These are phyloP conservation scores for Tetramorium simillimum DNA, from an alignment of 1,140 invertebrate species.

Conservation along the genomic window DNA sequence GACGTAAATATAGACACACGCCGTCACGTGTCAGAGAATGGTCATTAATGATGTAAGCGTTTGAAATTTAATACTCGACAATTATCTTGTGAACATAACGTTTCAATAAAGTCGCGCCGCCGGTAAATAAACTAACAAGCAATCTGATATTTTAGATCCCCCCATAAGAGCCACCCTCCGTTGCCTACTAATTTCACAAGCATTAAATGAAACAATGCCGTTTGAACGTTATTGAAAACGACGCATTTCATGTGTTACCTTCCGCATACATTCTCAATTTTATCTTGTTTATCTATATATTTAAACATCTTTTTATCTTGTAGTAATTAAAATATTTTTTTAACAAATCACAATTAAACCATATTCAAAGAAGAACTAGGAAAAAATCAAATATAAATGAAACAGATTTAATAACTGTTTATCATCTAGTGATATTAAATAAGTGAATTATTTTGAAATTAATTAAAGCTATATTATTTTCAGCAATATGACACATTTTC, in stretches of 20 bases:
- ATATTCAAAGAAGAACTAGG: not conserved
- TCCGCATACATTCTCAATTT: not conserved
- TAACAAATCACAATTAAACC: not conserved
- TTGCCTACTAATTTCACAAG: slow-evolving; percentile 32
- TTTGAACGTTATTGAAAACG: not conserved
- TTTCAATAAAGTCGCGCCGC: slow-evolving; percentile 47
- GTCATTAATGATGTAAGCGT: slow-evolving; percentile 67
- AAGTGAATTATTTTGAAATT: not conserved
- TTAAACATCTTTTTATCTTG: too few relatives aligned
- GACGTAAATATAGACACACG: slow-evolving; percentile 67
- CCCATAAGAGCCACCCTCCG: slow-evolving; percentile 5
- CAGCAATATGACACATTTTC: not conserved
- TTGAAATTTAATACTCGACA: slow-evolving; percentile 52
- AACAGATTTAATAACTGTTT: not conserved
- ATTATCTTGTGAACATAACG: slow-evolving; percentile 38
- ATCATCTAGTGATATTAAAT: not conserved
- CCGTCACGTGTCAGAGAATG: slow-evolving; percentile 60
- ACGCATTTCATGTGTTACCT: not conserved
- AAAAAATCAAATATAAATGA: not conserved
- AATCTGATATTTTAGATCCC: slow-evolving; percentile 53
- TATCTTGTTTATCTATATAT: not conserved
- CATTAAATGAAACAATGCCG: slow-evolving; percentile 1
- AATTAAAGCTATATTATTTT: not conserved
- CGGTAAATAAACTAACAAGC: slow-evolving; percentile 44
- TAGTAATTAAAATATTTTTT: not conserved